Percentiles rank a stretch among this genome's conserved stretches.
Evolutionary conservation across 2,113 vertebrate genomes (phyloP).

Genomic region (Hemichromis elongatus): DNA sequence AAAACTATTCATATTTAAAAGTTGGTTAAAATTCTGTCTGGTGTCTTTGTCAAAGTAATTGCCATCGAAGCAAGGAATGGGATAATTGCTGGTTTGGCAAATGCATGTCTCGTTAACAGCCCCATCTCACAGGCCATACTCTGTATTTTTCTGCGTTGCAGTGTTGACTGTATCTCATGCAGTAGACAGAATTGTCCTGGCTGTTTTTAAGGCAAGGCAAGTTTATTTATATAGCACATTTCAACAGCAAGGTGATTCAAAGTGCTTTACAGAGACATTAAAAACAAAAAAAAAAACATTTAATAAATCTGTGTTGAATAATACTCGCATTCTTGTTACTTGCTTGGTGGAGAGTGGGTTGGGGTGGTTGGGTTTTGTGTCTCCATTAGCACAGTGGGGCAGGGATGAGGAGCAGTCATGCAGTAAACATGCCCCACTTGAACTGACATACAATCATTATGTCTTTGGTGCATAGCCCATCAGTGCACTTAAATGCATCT

Average conservation of each 20-base stretch:
- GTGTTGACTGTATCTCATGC: not conserved
- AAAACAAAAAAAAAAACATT: too few relatives aligned
- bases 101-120: not conserved
- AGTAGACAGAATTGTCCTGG: not conserved
- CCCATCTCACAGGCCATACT: not conserved
- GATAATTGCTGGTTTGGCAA: not conserved
- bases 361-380: not conserved
- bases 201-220: too few relatives aligned
- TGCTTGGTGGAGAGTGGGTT: not conserved
- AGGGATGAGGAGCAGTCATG: slow-evolving; percentile 29
- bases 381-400: slow-evolving; percentile 3
- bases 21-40: not conserved
- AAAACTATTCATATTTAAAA: not conserved
- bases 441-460: not conserved
- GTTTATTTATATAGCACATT: too few relatives aligned
- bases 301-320: not conserved
- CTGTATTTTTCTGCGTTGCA: not conserved
- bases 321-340: not conserved
- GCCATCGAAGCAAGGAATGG: not conserved
- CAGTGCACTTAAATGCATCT: not conserved
- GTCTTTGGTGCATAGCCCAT: not conserved
- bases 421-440: slow-evolving; percentile 38
- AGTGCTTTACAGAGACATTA: too few relatives aligned
- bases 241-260: too few relatives aligned
- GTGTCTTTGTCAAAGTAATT: not conserved